Evolutionary conservation across 2,113 vertebrate genomes (phyloP), one percentile per base, ranked within the genome.

Genomic region (Scatophagus argus): DNA sequence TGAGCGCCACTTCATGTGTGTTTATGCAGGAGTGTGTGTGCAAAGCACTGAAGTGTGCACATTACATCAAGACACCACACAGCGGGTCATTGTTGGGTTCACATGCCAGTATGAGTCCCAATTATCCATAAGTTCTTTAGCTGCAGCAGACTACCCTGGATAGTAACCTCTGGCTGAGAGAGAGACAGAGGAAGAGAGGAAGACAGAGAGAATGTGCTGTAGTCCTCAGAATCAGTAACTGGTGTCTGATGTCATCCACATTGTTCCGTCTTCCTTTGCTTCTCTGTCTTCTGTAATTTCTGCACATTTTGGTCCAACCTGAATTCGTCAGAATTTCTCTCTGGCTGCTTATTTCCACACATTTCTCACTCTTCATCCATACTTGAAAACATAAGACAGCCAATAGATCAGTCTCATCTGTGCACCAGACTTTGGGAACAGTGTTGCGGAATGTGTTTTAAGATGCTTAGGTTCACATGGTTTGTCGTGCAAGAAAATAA

Each of bases 21-120:
- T 46, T 41, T 81, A 55, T 55, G 36, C 81, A 44, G 73, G 34
- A 44, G 39, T 77, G 34, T 81, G 41, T 16, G 67, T 54, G 56
- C 9, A 31, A 60, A 63, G 62, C 49, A 13, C 17, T 31, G 38
- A 82, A 49, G 61, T 52, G 19, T 34, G 49, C 73, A 60, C 71
- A 87, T 77, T 47, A 87, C 85, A 83, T 88, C 77, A 86, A 82
- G 80, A 70, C 23, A 8, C 55, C 55, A 29, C 25, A 41, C 88
- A 92, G 88, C 67, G 11, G 71, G 62, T 82, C 84, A 83, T 71
- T 90, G 82, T 90, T 77, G 77, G 56, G 66, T 74, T 79, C 4
- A 10, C 81, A 87, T 67, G 63, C 81, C 66, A 83, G 62, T 81
- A 79, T 88, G 78, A 39, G 55, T 78, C 66, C 62, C 74, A 82